Conservation (phyloP, 2,797 vertebrate species). For the Ispidina lecontei region DNA sequence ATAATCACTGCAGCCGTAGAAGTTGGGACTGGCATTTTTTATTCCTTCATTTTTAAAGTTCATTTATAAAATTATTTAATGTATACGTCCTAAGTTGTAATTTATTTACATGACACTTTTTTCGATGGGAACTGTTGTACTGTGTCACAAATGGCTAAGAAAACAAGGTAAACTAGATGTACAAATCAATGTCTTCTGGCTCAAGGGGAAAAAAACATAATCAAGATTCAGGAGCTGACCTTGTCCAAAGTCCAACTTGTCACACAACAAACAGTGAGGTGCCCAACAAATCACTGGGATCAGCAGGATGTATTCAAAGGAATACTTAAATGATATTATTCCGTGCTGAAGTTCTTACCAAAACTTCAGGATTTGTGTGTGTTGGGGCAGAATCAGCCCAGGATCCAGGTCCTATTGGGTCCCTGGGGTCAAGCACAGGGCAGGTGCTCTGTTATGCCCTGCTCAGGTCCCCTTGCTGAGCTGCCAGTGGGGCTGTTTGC, state of each 20-base stretch:
- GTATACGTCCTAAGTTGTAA: constrained; percentile 85
- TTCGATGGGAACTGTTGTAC: constrained; percentile 89
- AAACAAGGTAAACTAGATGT: constrained; percentile 93
- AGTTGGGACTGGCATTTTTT: constrained; percentile 77
- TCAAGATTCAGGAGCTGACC: constrained; percentile 91
- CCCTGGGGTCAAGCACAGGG: fast-evolving
- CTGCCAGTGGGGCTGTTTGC: not conserved
- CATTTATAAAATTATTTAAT: constrained; percentile 92
- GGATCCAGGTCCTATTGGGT: too few relatives aligned
- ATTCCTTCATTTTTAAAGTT: constrained; percentile 87
- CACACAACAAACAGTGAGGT: constrained; percentile 78
- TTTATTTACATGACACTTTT: constrained; percentile 90
- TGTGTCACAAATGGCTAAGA: constrained; percentile 90
- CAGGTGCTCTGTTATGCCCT: not conserved
- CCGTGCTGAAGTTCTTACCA: constrained; percentile 2
- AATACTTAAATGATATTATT: constrained; percentile 37
- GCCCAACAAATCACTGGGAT: constrained; percentile 79
- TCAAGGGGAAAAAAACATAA: constrained; percentile 86
- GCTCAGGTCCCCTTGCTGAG: not conserved
- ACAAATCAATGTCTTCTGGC: constrained; percentile 89
- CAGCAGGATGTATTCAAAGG: constrained; percentile 57
- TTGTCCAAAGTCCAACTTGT: constrained; percentile 86
- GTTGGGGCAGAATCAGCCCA: not conserved
- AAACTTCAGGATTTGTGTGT: not conserved
- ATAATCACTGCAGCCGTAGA: constrained; percentile 81